Base-by-base conservation (phyloP, 2,113 vertebrate genomes). In the Tetraodon nigroviridis region DNA sequence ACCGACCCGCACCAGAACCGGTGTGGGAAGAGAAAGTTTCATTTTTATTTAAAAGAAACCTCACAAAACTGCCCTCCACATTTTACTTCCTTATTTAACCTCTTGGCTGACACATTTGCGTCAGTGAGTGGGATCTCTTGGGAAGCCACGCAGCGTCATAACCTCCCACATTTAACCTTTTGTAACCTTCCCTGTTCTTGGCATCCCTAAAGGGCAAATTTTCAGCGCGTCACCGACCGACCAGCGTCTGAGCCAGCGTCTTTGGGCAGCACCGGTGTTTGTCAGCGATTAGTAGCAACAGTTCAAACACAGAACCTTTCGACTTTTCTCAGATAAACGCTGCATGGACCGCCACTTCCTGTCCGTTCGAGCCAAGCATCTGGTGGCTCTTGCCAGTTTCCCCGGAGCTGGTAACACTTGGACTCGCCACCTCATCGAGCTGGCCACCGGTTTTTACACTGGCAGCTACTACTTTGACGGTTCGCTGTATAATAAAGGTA, bases 401-500 rank as follows among this genome's bases (percentile, higher is more conserved):
- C 97, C 97, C 0, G 97, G 97, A 0, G 95, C 97, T 0, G 97
- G 97, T n/a, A 99, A 99, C 84, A 99, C 97, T 0, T 98, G 97
- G 97, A 93, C 94, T 0, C 90, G 97, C 0, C 97, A 98, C 84
- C 93, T 99, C 51, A 96, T 99, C 0, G 97, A 99, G 82, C 66
- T 98, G 37, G 95, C 95, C 71, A 98, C 95, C 0, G 97, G 97
- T 60, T 96, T 92, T 86, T 99, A 98, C 88, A 98, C 95, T 0
- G 97, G 97, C 83, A 99, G 97, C 87, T 98, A 95, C 79, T 99
- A 99, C 86, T 99, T 98, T 0, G 97, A 99, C 0, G 96, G 95
- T 1, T 98, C 95, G 3, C 93, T 99, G 32, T 99, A 98, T 82
- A 99, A 98, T 81, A 99, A 99, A 93, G 97, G 97, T 96, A 76